phyloP scores from a whole-genome alignment of 2,797 vertebrate genomes.

The Podargus strigoides region DNA sequence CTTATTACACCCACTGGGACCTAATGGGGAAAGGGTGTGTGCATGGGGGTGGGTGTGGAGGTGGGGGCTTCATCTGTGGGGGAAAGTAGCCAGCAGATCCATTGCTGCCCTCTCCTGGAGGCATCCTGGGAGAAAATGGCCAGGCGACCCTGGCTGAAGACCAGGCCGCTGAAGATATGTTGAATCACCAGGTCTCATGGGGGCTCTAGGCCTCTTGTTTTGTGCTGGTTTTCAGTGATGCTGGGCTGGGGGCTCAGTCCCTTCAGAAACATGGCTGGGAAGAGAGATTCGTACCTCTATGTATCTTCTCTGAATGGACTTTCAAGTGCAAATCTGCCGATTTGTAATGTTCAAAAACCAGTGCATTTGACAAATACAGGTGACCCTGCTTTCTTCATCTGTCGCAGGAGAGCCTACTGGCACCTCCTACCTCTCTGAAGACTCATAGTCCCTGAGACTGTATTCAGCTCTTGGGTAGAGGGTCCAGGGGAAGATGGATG shows the following conservation, averaged over 20 bases:
- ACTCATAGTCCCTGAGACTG: background rate
- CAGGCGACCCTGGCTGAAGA: background rate
- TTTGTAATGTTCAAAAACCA: background rate
- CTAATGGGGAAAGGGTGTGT: background rate
- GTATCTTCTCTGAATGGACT: background rate
- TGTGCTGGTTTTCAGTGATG: background rate
- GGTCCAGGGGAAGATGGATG: background rate
- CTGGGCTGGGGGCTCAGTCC: background rate
- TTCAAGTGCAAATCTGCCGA: background rate
- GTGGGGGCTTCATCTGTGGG: background rate
- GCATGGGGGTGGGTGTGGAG: no score
- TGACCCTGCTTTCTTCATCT: background rate
- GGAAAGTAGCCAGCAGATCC: slow-evolving; percentile 24
- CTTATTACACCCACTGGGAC: background rate
- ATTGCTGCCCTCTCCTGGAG: slow-evolving; percentile 71
- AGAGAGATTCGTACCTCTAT: background rate
- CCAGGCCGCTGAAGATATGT: background rate
- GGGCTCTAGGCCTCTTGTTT: background rate
- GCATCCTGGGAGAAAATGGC: slow-evolving; percentile 1
- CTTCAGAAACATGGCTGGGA: background rate
- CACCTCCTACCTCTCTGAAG: background rate
- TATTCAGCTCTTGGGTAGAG: background rate
- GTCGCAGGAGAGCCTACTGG: background rate
- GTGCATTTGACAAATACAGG: background rate
- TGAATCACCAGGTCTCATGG: background rate